phyloP scores from a whole-genome alignment of 2,797 vertebrate genomes.

The Scleropages formosus region DNA sequence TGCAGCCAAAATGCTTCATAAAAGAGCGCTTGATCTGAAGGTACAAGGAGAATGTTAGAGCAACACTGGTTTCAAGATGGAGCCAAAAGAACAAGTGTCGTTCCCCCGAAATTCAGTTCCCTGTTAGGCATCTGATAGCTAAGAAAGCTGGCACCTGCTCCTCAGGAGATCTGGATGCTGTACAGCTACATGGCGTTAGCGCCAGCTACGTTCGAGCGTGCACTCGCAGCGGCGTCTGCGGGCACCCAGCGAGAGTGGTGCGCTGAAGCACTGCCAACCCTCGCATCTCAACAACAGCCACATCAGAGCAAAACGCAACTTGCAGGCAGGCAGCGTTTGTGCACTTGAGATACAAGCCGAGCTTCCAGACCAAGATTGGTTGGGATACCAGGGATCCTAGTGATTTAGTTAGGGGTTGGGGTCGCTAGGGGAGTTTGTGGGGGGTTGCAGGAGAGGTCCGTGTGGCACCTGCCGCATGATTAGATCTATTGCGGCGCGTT shows the following conservation, averaged over 20 bases:
- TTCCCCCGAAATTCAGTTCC: neutral
- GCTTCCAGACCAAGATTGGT: constrained; percentile 23
- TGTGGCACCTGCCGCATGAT: constrained; percentile 45
- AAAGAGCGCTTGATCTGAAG: neutral
- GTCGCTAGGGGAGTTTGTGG: too few species aligned
- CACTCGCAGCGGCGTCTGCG: neutral
- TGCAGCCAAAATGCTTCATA: too few species aligned
- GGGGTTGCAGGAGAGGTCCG: constrained; percentile 32
- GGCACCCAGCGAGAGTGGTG: neutral
- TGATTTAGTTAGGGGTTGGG: neutral
- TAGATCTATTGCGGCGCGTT: constrained; percentile 67
- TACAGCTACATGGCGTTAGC: neutral
- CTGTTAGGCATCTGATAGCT: neutral
- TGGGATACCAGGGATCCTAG: neutral
- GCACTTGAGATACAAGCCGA: constrained; percentile 29
- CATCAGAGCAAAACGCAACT: neutral
- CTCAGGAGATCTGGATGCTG: neutral
- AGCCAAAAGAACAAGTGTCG: neutral
- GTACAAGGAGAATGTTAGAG: neutral
- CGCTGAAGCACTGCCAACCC: neutral
- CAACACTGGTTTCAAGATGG: neutral
- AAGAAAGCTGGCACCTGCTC: constrained; percentile 10
- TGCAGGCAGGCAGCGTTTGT: too few species aligned
- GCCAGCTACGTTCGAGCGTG: neutral
- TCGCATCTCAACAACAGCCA: neutral